Evolutionary conservation across 2,113 vertebrate species (phyloP).

Genomic region (Marcusenius ussheri): DNA sequence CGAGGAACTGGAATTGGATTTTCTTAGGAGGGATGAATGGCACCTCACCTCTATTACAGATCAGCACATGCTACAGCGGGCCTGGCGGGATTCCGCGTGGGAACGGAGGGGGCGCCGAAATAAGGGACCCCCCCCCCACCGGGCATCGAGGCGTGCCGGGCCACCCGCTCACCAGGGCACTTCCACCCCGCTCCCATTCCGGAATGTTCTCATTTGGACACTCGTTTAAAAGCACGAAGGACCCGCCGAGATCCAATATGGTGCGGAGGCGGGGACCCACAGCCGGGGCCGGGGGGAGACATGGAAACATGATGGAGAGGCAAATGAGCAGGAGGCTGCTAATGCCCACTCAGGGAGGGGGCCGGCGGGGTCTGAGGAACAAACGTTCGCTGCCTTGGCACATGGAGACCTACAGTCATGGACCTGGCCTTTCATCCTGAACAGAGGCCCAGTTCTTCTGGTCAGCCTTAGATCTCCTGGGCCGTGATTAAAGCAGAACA

Average conservation of each 20-base stretch:
- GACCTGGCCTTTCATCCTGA: not conserved
- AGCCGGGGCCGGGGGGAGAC: constrained; percentile 39
- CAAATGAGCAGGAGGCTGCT: not conserved
- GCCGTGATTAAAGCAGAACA: not conserved
- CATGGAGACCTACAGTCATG: not conserved
- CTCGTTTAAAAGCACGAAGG: constrained; percentile 68
- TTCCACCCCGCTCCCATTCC: constrained; percentile 13
- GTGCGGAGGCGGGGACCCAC: constrained; percentile 62
- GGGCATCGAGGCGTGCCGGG: constrained; percentile 29
- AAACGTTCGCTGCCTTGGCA: not conserved
- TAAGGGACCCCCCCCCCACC: constrained; percentile 46
- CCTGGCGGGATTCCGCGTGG: constrained; percentile 42
- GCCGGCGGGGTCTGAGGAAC: not conserved
- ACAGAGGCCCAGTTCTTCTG: not conserved
- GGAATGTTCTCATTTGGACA: constrained; percentile 62
- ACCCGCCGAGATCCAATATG: constrained; percentile 74
- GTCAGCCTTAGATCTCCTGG: not conserved
- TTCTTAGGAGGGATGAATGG: constrained; percentile 43
- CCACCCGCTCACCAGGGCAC: constrained; percentile 4
- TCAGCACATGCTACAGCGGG: constrained; percentile 51
- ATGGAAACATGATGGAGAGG: constrained; percentile 19
- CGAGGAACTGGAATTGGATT: constrained; percentile 62
- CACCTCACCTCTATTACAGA: constrained; percentile 58
- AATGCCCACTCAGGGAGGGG: not conserved
- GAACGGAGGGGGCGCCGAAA: constrained; percentile 58